Evolutionary conservation across 2,113 vertebrate species (phyloP).

Genomic region (Odocoileus virginianus): DNA sequence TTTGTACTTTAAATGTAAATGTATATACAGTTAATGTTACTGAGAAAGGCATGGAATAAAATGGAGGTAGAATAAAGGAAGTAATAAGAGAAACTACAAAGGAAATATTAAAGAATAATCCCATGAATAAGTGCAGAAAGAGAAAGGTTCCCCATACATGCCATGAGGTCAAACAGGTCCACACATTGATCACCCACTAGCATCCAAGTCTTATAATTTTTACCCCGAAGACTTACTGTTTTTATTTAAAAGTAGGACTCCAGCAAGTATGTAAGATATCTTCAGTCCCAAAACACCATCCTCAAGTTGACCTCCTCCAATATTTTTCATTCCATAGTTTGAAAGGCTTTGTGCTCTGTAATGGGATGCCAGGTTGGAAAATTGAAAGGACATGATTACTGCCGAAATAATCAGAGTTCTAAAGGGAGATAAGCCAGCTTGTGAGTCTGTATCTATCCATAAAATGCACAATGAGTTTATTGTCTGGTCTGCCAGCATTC

Average conservation of each 20-base stretch:
- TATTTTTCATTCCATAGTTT: not conserved
- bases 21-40: not conserved
- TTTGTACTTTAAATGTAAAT: not conserved
- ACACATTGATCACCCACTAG: not conserved
- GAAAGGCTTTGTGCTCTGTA: not conserved
- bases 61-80: not conserved
- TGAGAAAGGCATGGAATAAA: not conserved
- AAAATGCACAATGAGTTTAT: constrained; percentile 59
- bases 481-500: constrained; percentile 58
- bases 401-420: constrained; percentile 61
- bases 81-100: not conserved
- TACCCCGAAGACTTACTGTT: too few species aligned
- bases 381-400: not conserved
- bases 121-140: not conserved
- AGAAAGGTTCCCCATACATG: not conserved
- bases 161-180: not conserved
- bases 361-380: not conserved
- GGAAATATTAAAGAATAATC: not conserved
- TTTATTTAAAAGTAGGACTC: not conserved
- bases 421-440: not conserved
- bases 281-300: not conserved
- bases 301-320: not conserved
- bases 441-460: constrained; percentile 56
- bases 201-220: not conserved
- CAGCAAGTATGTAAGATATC: not conserved